These are phyloP conservation scores for Pherbina coryleti DNA, from an alignment of 2,888 invertebrate species.

Conservation along the genomic window DNA sequence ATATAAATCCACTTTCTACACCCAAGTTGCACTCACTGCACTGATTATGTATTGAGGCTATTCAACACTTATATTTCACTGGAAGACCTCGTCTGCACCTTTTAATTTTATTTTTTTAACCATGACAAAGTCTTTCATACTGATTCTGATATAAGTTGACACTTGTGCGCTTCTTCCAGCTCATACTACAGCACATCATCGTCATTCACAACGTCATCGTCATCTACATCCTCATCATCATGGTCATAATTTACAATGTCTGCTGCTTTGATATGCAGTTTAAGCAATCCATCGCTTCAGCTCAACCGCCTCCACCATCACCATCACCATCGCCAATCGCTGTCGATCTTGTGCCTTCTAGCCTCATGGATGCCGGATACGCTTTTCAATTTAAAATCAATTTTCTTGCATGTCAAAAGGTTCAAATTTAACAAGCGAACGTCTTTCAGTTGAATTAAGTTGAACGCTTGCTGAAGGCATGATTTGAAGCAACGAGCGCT, in stretches of 20 bases:
- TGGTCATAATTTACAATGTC: too few relatives aligned
- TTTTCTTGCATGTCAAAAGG: constrained; percentile 53
- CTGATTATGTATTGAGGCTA: too few relatives aligned
- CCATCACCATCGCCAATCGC: neutral
- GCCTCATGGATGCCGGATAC: constrained; percentile 14
- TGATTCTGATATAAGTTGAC: constrained; percentile 19
- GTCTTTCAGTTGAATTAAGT: constrained; percentile 14
- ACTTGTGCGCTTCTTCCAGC: neutral
- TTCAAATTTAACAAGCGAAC: constrained; percentile 2
- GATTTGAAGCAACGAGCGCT: neutral
- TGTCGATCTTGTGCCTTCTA: neutral
- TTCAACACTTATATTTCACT: too few relatives aligned
- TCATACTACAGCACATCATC: neutral
- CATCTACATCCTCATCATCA: neutral
- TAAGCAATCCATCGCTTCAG: neutral
- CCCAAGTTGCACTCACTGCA: too few relatives aligned
- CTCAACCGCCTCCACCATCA: neutral
- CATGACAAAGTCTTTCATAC: too few relatives aligned
- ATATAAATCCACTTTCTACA: too few relatives aligned
- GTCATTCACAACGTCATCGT: neutral
- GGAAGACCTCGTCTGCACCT: too few relatives aligned
- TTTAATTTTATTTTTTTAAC: too few relatives aligned
- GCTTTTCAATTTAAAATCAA: constrained; percentile 60
- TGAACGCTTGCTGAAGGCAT: constrained; percentile 18
- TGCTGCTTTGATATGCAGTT: neutral